Evolutionary conservation across 2,113 vertebrate genomes (phyloP).

Genomic region (Platichthys stellatus): DNA sequence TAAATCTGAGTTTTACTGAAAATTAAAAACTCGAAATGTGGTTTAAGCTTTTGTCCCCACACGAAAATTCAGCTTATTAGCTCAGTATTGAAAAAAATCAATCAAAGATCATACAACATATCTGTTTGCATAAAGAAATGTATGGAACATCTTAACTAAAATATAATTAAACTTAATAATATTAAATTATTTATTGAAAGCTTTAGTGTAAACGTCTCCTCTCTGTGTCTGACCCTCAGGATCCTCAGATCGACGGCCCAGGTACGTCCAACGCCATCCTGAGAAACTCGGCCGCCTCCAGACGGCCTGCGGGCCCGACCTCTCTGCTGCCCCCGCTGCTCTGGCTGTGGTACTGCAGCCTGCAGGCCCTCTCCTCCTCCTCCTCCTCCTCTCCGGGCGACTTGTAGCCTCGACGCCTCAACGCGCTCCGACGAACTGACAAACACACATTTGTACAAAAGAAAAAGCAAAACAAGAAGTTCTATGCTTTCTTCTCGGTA

Average conservation of each 20-base stretch:
- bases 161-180: too few relatives aligned
- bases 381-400: conserved; percentile 9
- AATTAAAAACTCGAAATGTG: too few relatives aligned
- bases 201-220: neutral
- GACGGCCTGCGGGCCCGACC: conserved; percentile 16
- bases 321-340: conserved; percentile 75
- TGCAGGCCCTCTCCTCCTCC: conserved; percentile 10
- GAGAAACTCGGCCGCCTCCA: conserved; percentile 53
- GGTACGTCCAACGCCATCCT: conserved; percentile 77
- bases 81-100: too few relatives aligned
- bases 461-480: conserved; percentile 57
- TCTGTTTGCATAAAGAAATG: too few relatives aligned
- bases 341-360: conserved; percentile 69
- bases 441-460: conserved; percentile 78
- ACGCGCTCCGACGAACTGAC: conserved; percentile 62
- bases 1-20: too few relatives aligned
- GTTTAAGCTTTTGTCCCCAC: too few relatives aligned
- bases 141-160: too few relatives aligned
- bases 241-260: conserved; percentile 75
- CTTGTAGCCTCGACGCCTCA: conserved; percentile 70
- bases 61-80: too few relatives aligned
- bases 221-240: conserved; percentile 46
- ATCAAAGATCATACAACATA: too few relatives aligned
- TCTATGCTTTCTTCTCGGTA: conserved; percentile 72
- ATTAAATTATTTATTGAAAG: too few relatives aligned